Base-by-base conservation (phyloP, 2,113 vertebrate species). In the Microcebus jonahi region DNA sequence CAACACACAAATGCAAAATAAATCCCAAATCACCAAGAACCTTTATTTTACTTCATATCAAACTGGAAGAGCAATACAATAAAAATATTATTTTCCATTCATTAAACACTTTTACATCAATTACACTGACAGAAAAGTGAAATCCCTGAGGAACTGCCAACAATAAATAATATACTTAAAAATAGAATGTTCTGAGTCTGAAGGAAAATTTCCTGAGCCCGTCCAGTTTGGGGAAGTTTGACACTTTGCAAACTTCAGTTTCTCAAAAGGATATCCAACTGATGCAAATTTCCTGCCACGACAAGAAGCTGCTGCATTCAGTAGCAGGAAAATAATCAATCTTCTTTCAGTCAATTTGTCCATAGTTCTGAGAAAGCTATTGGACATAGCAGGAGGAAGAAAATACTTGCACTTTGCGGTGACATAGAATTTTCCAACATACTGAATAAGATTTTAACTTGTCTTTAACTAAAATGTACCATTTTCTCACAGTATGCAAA, bases 101-200 rank as follows among this genome's bases (percentile, higher is more conserved):
- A 63, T 27, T 50, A 90, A 95, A 97, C 61, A 90, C 11, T 20
- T 94, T 92, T 88, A 95, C 20, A 96, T 79, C 92, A 71, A 71
- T 71, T 79, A 68, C 59, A 91, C n/a, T 82, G 61, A 92, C 18
- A 91, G 70, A 97, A 93, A 95, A 75, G 3, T 50, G 29, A 96
- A 77, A 97, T 96, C 92, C 94, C 94, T 96, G 87, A 97, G 92
- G 67, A 94, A 77, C 8, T 90, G 61, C 76, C 55, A 93, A 93
- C 48, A 96, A 98, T 97, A 98, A 98, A 97, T 97, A 98, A 97
- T 90, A 88, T 68, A 79, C 27, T 82, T 67, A 87, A 86, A 90
- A 63, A 93, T 2, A 95, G 45, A 91, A 50, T 88, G 65, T 75
- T 73, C 83, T 36, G 70, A 93, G 71, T 92, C 85, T 1, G 8